Percentiles rank a stretch among this genome's conserved stretches.
Conservation (phyloP, 2,888 invertebrate genomes). For the Cheilosia soror region DNA sequence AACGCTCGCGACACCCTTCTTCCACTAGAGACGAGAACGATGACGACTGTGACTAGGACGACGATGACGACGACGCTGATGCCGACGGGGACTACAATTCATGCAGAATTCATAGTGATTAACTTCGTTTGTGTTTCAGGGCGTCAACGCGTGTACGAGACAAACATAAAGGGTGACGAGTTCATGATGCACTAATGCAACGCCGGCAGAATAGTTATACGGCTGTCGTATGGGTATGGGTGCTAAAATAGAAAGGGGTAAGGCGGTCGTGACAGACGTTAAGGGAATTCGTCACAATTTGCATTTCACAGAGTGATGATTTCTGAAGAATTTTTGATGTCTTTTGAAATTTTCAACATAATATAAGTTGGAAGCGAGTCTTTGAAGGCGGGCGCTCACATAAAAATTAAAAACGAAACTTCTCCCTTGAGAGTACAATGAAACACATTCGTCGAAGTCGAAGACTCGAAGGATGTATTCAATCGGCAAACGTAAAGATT, state of each 20-base stretch:
- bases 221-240: neutral
- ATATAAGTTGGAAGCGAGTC: constrained; percentile 52
- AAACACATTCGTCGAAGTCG: neutral
- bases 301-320: constrained; percentile 67
- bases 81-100: constrained; percentile 46
- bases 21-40: constrained; percentile 16
- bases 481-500: constrained; percentile 28
- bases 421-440: constrained; percentile 38
- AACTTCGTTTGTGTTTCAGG: constrained; percentile 75
- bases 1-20: constrained; percentile 28
- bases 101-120: constrained; percentile 75
- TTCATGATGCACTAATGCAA: constrained; percentile 67
- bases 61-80: constrained; percentile 2
- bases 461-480: constrained; percentile 24
- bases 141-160: constrained; percentile 73
- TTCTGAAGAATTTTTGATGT: constrained; percentile 69
- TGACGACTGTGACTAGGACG: neutral
- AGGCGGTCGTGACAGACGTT: constrained; percentile 20
- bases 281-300: constrained; percentile 67
- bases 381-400: constrained; percentile 40
- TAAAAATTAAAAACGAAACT: constrained; percentile 13
- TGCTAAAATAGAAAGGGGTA: neutral
- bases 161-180: constrained; percentile 71
- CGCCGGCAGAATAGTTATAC: constrained; percentile 64
- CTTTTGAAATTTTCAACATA: constrained; percentile 55